Evolutionary conservation across 2,797 vertebrate genomes (phyloP).

Genomic region (Pipistrellus nathusii): DNA sequence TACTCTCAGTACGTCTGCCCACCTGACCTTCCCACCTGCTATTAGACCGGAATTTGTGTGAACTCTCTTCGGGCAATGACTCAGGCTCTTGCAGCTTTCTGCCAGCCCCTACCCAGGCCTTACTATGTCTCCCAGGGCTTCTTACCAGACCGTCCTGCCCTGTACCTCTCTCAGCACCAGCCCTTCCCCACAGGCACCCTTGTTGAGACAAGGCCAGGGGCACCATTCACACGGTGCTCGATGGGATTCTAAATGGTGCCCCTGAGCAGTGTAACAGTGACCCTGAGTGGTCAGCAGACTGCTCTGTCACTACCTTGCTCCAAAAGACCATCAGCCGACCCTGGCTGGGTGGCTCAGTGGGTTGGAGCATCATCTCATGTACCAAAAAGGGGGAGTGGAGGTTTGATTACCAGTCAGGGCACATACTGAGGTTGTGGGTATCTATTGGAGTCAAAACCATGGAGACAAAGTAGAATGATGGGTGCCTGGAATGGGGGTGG

Average conservation of each 20-base stretch:
- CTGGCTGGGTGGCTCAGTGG: background rate
- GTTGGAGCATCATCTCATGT: background rate
- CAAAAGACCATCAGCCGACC: background rate
- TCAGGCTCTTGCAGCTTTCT: background rate
- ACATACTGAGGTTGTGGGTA: background rate
- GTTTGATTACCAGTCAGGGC: background rate
- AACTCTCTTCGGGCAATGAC: background rate
- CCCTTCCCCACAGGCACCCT: background rate
- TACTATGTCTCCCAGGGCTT: background rate
- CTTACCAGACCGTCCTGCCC: fast-evolving
- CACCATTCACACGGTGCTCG: fast-evolving
- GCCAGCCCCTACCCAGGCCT: background rate
- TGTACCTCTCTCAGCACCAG: fast-evolving
- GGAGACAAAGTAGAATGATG: background rate
- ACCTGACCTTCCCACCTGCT: background rate
- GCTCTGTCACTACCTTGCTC: background rate
- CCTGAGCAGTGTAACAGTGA: background rate
- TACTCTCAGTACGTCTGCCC: fast-evolving
- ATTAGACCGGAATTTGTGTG: background rate
- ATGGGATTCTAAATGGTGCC: background rate
- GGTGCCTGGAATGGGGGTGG: background rate
- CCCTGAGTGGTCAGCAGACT: background rate
- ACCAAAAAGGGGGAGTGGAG: fast-evolving
- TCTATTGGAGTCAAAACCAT: background rate
- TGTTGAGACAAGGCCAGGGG: background rate